Evolutionary conservation across 2,113 vertebrate species (phyloP), one percentile per base, ranked within the genome.

Genomic region (Tachycineta bicolor): DNA sequence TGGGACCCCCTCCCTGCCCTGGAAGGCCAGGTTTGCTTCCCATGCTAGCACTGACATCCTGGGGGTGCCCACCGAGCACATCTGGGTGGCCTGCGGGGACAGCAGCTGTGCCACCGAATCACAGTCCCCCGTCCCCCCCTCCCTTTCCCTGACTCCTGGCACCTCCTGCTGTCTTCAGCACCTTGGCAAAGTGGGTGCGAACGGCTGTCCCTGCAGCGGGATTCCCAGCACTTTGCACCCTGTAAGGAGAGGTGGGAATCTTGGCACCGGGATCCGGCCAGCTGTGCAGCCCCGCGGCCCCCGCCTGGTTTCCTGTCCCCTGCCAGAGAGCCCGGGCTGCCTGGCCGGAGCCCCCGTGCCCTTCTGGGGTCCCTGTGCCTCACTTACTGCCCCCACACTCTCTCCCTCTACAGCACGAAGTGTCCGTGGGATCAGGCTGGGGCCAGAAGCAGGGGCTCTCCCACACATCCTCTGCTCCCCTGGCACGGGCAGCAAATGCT

Each of bases 171-270:
- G 80, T 89, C 49, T 44, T 87, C 58, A 9, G 83, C 92, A 89
- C 87, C 93, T 94, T 33, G 93, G 87, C 10, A 7, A 94, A 95
- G 91, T 87, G 94, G 85, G 91, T 96, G 96, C 49, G 68, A 97
- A 96, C 41, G 79, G 81, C 87, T 24, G 34, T 52, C 87, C 84
- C 71, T 18, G 34, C 63, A 23, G 81, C 2, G 68, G 91, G 93
- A 96, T 93, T 90, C 91, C 92, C 62, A 55, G 83, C 85, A 95
- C 92, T 93, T 96, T 92, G 96, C 96, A 94, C 94, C 92, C 93
- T 55, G 87, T 93, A 96, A 93, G 79, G 55, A 89, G 50, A 95
- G 96, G 96, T 96, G 96, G 96, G 96, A 96, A 96, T 91, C 89
- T 92, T 95, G 86, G 89, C 94, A 90, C 96, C 2, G 1, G 50